Evolutionary conservation across 1,140 invertebrate species (phyloP).

Genomic region (Copidosoma floridanum): DNA sequence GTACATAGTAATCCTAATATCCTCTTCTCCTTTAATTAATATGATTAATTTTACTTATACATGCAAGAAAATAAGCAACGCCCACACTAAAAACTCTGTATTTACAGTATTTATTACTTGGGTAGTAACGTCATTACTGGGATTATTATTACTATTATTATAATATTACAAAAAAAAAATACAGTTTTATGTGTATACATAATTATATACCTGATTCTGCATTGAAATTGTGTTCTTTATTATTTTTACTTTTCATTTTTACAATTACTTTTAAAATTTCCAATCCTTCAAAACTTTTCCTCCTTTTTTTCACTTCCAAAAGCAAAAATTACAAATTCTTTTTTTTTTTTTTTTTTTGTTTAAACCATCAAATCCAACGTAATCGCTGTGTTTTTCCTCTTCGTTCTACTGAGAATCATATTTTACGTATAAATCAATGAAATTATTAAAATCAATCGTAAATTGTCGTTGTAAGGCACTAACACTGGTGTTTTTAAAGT

Average conservation of each 20-base stretch:
- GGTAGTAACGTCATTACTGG: conserved; percentile 58
- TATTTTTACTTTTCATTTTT: not conserved
- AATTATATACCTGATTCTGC: conserved; percentile 48
- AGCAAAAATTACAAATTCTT: not conserved
- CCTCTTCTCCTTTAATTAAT: conserved; percentile 44
- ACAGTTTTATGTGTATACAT: conserved; percentile 58
- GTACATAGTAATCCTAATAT: conserved; percentile 51
- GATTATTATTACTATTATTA: conserved; percentile 56
- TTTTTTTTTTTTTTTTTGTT: too few relatives aligned
- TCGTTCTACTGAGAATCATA: not conserved
- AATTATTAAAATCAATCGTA: not conserved
- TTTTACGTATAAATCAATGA: not conserved
- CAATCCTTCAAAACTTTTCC: not conserved
- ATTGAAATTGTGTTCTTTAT: conserved; percentile 25
- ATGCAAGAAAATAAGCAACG: too few relatives aligned
- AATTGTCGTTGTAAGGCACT: not conserved
- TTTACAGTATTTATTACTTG: conserved; percentile 61
- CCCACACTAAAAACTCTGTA: conserved; percentile 56
- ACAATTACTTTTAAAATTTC: conserved; percentile 7
- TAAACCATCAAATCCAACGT: too few relatives aligned
- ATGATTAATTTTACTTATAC: conserved; percentile 54
- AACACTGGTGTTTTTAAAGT: not conserved
- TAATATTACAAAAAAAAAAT: conserved; percentile 57
- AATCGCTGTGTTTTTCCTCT: too few relatives aligned
- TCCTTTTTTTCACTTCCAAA: not conserved